phyloP scores from a whole-genome alignment of 2,888 invertebrate genomes.

The Callinectes sapidus region DNA sequence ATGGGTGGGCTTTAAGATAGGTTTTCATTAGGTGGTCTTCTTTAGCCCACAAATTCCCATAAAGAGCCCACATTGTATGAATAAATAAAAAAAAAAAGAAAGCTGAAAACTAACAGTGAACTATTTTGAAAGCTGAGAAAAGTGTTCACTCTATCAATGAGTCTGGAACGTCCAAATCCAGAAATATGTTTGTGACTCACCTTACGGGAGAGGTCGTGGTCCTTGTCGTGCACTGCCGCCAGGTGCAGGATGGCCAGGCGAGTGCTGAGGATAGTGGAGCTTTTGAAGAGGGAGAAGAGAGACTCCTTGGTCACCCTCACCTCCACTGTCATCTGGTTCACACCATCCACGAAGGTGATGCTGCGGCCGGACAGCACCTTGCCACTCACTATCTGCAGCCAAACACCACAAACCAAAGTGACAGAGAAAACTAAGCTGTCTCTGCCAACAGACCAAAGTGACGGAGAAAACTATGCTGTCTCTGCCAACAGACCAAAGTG shows the following conservation, averaged over 20 bases:
- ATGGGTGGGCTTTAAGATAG: too few species aligned
- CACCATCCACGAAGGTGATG: constrained; percentile 59
- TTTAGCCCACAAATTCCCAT: too few species aligned
- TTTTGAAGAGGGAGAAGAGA: constrained; percentile 68
- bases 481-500: too few species aligned
- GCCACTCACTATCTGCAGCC: neutral
- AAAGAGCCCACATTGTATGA: too few species aligned
- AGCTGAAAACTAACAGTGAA: too few species aligned
- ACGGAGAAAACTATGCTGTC: neutral
- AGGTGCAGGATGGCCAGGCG: constrained; percentile 69
- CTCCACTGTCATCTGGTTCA: constrained; percentile 66
- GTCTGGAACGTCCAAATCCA: neutral
- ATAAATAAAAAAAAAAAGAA: too few species aligned
- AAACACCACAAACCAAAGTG: neutral
- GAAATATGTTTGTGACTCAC: constrained; percentile 30
- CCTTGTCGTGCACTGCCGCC: constrained; percentile 71
- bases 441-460: neutral
- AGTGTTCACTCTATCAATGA: too few species aligned
- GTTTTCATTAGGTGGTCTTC: too few species aligned
- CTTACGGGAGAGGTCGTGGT: constrained; percentile 71
- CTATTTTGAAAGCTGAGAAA: too few species aligned
- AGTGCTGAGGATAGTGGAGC: constrained; percentile 58
- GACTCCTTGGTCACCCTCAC: constrained; percentile 70
- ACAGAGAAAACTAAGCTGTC: too few species aligned
- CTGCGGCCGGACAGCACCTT: constrained; percentile 57